phyloP scores from a whole-genome alignment of 2,888 invertebrate genomes.

The Carpatolechia fugitivella region DNA sequence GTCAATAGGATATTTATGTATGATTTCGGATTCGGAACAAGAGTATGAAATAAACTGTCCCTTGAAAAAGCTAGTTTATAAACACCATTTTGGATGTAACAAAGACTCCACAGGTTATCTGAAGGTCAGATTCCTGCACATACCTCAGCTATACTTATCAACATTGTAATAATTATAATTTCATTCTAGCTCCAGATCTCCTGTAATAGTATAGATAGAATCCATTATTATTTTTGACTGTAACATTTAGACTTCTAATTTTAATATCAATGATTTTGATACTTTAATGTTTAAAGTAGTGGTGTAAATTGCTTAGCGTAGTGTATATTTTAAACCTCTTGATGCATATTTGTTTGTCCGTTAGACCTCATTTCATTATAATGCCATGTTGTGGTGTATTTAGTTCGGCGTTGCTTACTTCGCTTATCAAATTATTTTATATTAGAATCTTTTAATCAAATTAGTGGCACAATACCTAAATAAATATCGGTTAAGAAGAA shows the following conservation, averaged over 20 bases:
- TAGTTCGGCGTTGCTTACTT: constrained; percentile 11
- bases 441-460: constrained; percentile 31
- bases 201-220: constrained; percentile 33
- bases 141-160: not conserved
- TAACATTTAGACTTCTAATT: constrained; percentile 34
- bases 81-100: not conserved
- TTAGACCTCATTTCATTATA: constrained; percentile 37
- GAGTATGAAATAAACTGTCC: not conserved
- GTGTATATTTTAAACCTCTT: constrained; percentile 32
- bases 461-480: constrained; percentile 54
- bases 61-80: not conserved
- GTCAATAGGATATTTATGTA: not conserved
- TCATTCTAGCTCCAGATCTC: constrained; percentile 32
- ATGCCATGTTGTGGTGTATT: constrained; percentile 14
- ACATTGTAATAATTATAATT: constrained; percentile 4
- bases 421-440: constrained; percentile 24
- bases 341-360: constrained; percentile 33
- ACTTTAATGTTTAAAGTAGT: constrained; percentile 43
- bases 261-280: constrained; percentile 34
- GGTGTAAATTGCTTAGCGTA: constrained; percentile 55
- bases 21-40: not conserved
- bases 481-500: constrained; percentile 55
- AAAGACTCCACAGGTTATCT: too few species aligned
- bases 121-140: not conserved
- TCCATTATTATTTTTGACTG: constrained; percentile 36